Conservation (phyloP, 2,888 invertebrate species). For the Orthosia incerta region DNA sequence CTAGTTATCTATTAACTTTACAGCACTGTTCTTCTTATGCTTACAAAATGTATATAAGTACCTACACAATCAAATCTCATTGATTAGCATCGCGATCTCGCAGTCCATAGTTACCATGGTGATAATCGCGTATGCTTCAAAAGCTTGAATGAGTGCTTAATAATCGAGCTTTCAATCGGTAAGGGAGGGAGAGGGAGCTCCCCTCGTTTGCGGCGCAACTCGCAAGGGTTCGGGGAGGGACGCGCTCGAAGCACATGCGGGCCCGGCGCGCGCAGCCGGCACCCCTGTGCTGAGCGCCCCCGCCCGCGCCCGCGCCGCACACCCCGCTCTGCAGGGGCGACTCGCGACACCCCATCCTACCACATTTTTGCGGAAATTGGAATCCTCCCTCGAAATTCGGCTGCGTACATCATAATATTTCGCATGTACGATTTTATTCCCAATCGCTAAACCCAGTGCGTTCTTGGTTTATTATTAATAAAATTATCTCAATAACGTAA, state of each 20-base stretch:
- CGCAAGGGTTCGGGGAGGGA: conserved; percentile 62
- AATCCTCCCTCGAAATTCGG: conserved; percentile 79
- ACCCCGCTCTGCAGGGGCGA: conserved; percentile 84
- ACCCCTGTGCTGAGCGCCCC: conserved; percentile 67
- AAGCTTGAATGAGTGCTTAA: conserved; percentile 85
- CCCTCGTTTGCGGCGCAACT: conserved; percentile 62
- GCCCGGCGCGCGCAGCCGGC: conserved; percentile 73
- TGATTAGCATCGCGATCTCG: conserved; percentile 39
- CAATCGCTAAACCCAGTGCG: conserved; percentile 2
- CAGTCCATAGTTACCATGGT: conserved; percentile 74
- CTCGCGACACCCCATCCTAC: conserved; percentile 79
- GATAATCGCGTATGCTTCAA: conserved; percentile 75
- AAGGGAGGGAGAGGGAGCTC: conserved; percentile 71
- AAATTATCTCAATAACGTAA: conserved; percentile 42
- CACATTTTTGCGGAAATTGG: conserved; percentile 88
- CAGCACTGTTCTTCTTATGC: conserved; percentile 18
- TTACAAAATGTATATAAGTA: conserved; percentile 24
- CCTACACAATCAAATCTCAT: conserved; percentile 40
- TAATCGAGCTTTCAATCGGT: conserved; percentile 80
- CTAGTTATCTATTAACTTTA: neutral
- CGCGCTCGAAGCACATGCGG: conserved; percentile 74
- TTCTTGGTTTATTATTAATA: conserved; percentile 32
- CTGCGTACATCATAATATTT: conserved; percentile 59
- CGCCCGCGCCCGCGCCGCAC: conserved; percentile 60
- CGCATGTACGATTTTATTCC: conserved; percentile 50